A percentile compares a stretch with the other conserved stretches of the same genome.
Conservation (phyloP, 2,113 vertebrate genomes). For the Collichthys lucidus region DNA sequence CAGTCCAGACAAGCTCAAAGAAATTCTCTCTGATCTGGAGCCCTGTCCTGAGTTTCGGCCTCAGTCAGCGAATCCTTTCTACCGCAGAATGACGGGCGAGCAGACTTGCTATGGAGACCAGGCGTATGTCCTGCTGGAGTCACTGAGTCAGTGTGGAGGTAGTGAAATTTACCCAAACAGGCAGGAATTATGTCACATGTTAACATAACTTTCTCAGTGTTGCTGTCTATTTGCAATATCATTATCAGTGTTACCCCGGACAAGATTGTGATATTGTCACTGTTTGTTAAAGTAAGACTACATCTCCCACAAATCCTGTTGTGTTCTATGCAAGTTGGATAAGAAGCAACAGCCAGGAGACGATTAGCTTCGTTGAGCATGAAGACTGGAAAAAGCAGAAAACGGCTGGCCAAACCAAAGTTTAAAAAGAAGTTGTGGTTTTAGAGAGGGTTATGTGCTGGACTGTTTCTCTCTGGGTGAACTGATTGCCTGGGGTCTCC, state of each 20-base stretch:
- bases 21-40: constrained; percentile 73
- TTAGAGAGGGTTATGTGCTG: not conserved
- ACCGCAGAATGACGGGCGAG: constrained; percentile 74
- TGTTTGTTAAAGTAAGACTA: not conserved
- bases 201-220: not conserved
- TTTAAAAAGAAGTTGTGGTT: not conserved
- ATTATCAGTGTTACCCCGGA: not conserved
- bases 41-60: constrained; percentile 79
- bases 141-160: constrained; percentile 79
- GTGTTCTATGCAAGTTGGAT: not conserved
- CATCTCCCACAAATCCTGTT: not conserved
- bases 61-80: constrained; percentile 82
- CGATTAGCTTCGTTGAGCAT: not conserved
- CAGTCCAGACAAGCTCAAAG: constrained; percentile 66
- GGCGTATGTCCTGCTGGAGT: constrained; percentile 80
- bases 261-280: not conserved
- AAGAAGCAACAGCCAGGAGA: not conserved
- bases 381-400: not conserved
- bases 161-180: constrained; percentile 8
- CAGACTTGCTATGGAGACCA: constrained; percentile 84
- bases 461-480: not conserved
- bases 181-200: not conserved
- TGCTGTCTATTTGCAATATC: not conserved
- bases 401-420: not conserved
- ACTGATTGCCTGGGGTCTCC: too few species aligned